Base-by-base conservation (phyloP, 1,140 invertebrate species). In the Aphelinus certus region DNA sequence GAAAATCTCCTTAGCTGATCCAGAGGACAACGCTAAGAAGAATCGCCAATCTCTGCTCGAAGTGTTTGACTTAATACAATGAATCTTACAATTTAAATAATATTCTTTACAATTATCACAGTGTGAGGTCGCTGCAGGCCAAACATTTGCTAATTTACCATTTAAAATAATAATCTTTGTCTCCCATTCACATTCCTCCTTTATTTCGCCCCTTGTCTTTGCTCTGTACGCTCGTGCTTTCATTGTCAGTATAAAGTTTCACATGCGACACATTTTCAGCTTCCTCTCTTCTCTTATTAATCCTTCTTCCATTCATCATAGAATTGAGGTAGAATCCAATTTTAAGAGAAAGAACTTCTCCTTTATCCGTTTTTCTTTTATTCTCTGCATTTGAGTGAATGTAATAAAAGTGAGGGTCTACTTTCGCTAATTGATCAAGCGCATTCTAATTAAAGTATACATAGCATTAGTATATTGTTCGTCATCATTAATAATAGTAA, bases 91-190 rank as follows among this genome's bases (percentile, higher is more conserved):
- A 83, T 84, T 84, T 84, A 87, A 86, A 86, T 84, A 85, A 85
- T 86, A 87, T 86, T 83, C 85, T 83, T 85, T 86, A 84, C 81
- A 86, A 82, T 86, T 88, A 88, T 88, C 86, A 88, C 86, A 88
- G 87, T 80, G 83, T 86, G 87, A 87, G 84, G 83, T 86, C 85
- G 85, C 86, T 86, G 87, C 81, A 86, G 83, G 79, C 80, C 79
- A 83, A 83, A 77, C 68, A 76, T 71, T 79, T 56, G 78, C 78
- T 80, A 79, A 77, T 76, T 69, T 58, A 65, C 71, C 62, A 66
- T 77, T 66, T 58, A 61, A 79, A 74, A 58, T 61, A 49, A 77
- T 75, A 58, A 49, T 79, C 77, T 79, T 65, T 71, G 3, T 64
- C 48, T 65, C 53, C 42, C 9, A 47, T n/a, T 55, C 58, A 71